Base-by-base conservation (phyloP, 2,888 invertebrate genomes). In the Macrophya annulata region DNA sequence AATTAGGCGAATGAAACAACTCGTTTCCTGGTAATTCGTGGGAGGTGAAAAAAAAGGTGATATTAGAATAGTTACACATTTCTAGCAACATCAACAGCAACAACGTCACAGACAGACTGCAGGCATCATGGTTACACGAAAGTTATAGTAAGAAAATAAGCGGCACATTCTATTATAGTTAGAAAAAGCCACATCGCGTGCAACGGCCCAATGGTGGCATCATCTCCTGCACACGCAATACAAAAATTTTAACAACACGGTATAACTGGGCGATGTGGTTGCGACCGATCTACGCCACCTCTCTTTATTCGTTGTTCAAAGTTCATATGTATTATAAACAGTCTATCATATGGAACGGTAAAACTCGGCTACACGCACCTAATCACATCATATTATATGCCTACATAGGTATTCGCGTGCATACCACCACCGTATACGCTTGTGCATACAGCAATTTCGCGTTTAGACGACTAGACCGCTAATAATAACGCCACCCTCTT, bases 221-320 rank as follows among this genome's bases (percentile, higher is more conserved):
- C 43, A 68, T 85, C 77, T 62, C 25, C 86, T 65, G 21, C 86
- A 87, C 87, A 87, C 87, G 87, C 86, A 86, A 87, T 84, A 87
- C 83, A 89, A 87, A 87, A 87, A 87, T 87, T 84, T 87, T 87
- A 86, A 87, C 86, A 85, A 87, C 86, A 85, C 62, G 40, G 59
- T 48, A 31, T 84, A 45, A 65, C 59, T 59, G 15, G 15, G 15
- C 84, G 37, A 74, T 40, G 40, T 37, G 48, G 10, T 81, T 51
- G 68, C 40, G 51, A 37, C 31, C 83, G 68, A 81, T 62, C n/a
- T 83, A 65, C 65, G 65, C 83, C 83, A 48, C 25, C 59, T 55
- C 55, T 68, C 72, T 43, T 74, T 31, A 21, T 82, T 82, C 17
- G 45, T 68, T 83, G 71, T 83, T 51, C 68, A 31, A 71, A 51